A percentile compares a stretch with the other conserved stretches of the same genome.
phyloP scores from a whole-genome alignment of 92 coral and sea anemone genomes.

The Chrysogorgia sp. region DNA sequence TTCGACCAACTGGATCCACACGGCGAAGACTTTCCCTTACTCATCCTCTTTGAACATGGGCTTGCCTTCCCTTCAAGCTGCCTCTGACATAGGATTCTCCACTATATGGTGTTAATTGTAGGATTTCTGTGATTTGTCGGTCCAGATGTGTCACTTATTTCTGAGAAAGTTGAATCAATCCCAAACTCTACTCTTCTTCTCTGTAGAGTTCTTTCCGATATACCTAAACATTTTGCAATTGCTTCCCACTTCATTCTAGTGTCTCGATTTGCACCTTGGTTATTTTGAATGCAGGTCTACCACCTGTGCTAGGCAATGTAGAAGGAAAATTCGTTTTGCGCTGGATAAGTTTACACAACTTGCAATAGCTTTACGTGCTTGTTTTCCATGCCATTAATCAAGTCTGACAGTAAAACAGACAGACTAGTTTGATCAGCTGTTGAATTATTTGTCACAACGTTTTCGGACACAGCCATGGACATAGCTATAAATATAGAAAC shows the following conservation, averaged over 20 bases:
- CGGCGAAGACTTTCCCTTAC: conserved; percentile 2
- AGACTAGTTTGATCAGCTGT: background rate
- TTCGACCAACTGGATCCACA: conserved; percentile 4
- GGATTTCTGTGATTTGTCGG: background rate
- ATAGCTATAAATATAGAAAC: too few species aligned
- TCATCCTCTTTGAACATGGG: background rate
- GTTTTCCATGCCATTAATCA: too few species aligned
- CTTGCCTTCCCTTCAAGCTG: background rate
- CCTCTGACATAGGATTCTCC: too few species aligned
- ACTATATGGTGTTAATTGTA: too few species aligned
- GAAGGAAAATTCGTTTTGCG: background rate
- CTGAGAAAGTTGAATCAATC: too few species aligned
- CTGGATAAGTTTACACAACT: background rate
- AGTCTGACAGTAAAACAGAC: background rate
- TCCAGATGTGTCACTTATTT: background rate
- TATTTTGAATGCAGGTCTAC: background rate
- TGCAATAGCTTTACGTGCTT: background rate
- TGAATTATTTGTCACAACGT: too few species aligned
- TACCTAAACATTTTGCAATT: background rate
- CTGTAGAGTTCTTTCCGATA: background rate
- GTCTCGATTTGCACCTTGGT: background rate
- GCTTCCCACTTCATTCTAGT: background rate
- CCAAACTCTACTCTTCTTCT: background rate
- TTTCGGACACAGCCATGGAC: too few species aligned
- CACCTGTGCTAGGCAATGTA: too few species aligned